phyloP scores from a whole-genome alignment of 2,113 vertebrate genomes.

The Okapia johnstoni region DNA sequence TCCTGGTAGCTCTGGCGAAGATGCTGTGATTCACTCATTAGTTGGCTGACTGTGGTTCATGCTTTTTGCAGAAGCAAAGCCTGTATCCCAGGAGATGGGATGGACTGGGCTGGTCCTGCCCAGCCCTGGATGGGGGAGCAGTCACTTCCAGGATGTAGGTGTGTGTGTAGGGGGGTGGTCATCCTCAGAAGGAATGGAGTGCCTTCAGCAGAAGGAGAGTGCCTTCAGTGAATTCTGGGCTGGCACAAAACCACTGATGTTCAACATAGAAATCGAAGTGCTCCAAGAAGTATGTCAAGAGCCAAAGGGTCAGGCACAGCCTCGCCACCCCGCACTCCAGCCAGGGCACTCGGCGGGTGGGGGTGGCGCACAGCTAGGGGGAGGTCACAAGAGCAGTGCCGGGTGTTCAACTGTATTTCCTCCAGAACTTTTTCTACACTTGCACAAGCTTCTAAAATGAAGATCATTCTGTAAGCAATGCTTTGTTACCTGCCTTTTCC shows the following conservation, averaged over 20 bases:
- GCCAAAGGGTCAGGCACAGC: background rate
- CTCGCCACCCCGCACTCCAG: fast-evolving
- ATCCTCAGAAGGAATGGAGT: background rate
- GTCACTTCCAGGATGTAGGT: background rate
- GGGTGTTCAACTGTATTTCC: background rate
- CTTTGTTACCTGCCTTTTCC: background rate
- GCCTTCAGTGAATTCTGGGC: background rate
- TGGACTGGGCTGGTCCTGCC: background rate
- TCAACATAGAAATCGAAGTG: fast-evolving
- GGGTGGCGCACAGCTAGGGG: fast-evolving
- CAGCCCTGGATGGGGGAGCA: too few species aligned
- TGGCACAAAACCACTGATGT: background rate
- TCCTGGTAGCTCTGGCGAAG: background rate
- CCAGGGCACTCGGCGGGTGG: background rate
- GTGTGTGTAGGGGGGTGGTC: background rate
- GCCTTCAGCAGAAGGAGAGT: background rate
- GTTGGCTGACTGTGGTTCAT: background rate
- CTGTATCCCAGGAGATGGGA: background rate
- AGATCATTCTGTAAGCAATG: background rate
- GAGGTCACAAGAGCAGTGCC: fast-evolving
- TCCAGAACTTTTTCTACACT: background rate
- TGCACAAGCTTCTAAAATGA: background rate
- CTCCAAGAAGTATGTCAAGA: background rate
- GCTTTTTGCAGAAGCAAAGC: background rate
- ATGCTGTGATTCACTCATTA: too few species aligned